Evolutionary conservation across 2,888 invertebrate species (phyloP), one percentile per base, ranked within the genome.

Genomic region (Leptopilina drosophilae): DNA sequence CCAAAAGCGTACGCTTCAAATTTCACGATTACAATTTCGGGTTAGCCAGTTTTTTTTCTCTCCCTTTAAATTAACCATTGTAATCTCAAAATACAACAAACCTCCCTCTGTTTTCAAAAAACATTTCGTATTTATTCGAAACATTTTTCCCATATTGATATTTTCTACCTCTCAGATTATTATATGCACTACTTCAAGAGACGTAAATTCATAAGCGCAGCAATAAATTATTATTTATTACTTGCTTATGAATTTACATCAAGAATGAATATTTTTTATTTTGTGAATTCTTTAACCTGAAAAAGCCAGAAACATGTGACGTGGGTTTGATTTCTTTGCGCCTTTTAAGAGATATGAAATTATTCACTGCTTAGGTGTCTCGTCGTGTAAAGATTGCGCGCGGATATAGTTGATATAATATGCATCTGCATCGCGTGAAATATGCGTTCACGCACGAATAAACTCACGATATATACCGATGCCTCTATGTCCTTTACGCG

Each of bases 401-500:
- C 73, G 40, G 73, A 56, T 73, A 56, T 56, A 40, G n/a, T 33
- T 33, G 73, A 73, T 56, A 69, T 69, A n/a, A 69, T 69, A 53
- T 49, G 53, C 53, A 69, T 69, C 69, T 69, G 53, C 56, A 53
- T 56, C 49, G 69, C 56, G 40, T 73, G 56, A 73, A 56, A 73
- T 73, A 73, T 73, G 56, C 20, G 33, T 56, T 73, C 73, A 73
- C 56, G 73, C 73, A 73, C 26, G 73, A 73, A 56, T 56, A 20
- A 73, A 73, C 73, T 73, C n/a, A 8, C 42, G 9, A 49, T 33
- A 33, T 33, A 73, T 73, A 56, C 56, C 73, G 73, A 73, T 56
- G 82, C 77, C 77, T 77, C 75, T 69, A 69, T 78, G 80, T 80
- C 82, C 82, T 82, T 82, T 79, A 78, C 59, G 67, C 77, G 78